phyloP scores from a whole-genome alignment of 1,140 invertebrate species.

The Drosophila nannoptera region DNA sequence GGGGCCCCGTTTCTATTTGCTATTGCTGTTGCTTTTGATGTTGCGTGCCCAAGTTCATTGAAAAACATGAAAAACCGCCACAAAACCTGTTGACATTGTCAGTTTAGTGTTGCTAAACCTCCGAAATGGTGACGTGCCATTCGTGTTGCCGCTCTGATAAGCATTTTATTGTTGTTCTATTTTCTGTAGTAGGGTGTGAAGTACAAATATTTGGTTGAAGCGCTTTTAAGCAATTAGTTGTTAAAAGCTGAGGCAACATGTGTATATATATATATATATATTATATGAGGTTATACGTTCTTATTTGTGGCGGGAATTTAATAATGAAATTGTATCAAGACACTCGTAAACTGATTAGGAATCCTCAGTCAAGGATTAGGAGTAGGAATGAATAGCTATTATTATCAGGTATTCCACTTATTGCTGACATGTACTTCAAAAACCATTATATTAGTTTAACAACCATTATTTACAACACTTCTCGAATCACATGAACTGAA shows the following conservation, averaged over 20 bases:
- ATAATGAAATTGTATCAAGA: neutral
- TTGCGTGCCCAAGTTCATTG: slow-evolving; percentile 62
- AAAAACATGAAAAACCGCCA: slow-evolving; percentile 33
- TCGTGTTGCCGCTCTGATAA: slow-evolving; percentile 49
- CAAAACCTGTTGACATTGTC: slow-evolving; percentile 70
- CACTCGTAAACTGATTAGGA: too few relatives aligned
- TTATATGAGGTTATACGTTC: too few relatives aligned
- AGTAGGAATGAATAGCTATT: too few relatives aligned
- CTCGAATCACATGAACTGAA: too few relatives aligned
- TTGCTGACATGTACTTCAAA: too few relatives aligned
- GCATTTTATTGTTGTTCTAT: slow-evolving; percentile 26
- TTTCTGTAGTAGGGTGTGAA: slow-evolving; percentile 50
- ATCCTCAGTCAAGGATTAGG: too few relatives aligned
- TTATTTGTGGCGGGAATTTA: neutral
- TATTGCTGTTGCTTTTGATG: slow-evolving; percentile 17
- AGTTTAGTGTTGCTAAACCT: slow-evolving; percentile 16
- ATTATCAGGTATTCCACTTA: too few relatives aligned
- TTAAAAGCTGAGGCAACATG: slow-evolving; percentile 22
- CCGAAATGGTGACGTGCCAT: slow-evolving; percentile 38
- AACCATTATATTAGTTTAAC: too few relatives aligned
- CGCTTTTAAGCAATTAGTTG: slow-evolving; percentile 32
- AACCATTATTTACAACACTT: too few relatives aligned
- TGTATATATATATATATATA: neutral
- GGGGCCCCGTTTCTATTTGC: slow-evolving; percentile 15
- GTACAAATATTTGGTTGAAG: slow-evolving; percentile 59